phyloP scores from a whole-genome alignment of 2,113 vertebrate species.

The Xenus cinereus region DNA sequence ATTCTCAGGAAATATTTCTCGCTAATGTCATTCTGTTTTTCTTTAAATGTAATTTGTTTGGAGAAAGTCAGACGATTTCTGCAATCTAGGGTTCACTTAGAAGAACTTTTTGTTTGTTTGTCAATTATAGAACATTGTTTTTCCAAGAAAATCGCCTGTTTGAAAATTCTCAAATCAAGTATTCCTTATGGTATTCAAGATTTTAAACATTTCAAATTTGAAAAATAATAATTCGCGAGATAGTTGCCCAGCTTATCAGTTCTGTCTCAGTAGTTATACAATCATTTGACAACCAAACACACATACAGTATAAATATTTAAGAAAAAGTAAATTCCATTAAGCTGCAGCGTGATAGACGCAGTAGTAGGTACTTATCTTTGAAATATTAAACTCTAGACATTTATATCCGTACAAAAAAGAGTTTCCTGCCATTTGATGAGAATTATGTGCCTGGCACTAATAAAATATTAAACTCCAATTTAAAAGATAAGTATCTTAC shows the following conservation, averaged over 20 bases:
- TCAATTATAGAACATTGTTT: not conserved
- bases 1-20: slow-evolving; percentile 66
- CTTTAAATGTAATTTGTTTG: slow-evolving; percentile 70
- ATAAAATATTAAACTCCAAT: slow-evolving; percentile 94
- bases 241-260: slow-evolving; percentile 31
- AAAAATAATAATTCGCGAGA: not conserved
- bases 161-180: not conserved
- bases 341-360: slow-evolving; percentile 77
- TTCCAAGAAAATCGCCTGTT: not conserved
- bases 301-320: slow-evolving; percentile 83
- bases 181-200: not conserved
- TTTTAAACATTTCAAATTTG: not conserved
- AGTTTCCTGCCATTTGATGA: slow-evolving; percentile 86
- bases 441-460: slow-evolving; percentile 85
- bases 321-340: slow-evolving; percentile 86
- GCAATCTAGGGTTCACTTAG: slow-evolving; percentile 28
- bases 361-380: slow-evolving; percentile 82
- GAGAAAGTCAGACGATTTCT: slow-evolving; percentile 42
- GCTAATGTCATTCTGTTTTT: slow-evolving; percentile 49
- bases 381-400: slow-evolving; percentile 87
- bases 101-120: slow-evolving; percentile 32
- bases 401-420: slow-evolving; percentile 85
- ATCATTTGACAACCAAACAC: slow-evolving; percentile 76
- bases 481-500: slow-evolving; percentile 90
- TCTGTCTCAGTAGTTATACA: slow-evolving; percentile 36